These are phyloP conservation scores for Aurelia aurita DNA, from an alignment of 30 jellyfish, hydroid and myxozoan genomes.

Conservation along the genomic window DNA sequence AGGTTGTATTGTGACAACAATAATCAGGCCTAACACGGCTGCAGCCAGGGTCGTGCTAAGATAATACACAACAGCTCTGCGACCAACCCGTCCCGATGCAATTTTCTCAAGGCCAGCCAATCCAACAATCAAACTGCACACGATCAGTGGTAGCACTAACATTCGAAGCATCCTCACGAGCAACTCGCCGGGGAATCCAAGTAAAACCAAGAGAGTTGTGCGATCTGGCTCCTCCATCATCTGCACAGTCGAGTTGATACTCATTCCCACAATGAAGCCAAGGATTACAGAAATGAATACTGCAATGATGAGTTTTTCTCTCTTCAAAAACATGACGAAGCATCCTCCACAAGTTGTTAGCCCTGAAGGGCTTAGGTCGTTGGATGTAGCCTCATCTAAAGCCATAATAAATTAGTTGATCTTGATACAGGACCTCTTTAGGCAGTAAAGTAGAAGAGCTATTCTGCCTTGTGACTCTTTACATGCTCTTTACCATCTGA, in stretches of 20 bases:
- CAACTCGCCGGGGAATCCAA: slow-evolving; percentile 92
- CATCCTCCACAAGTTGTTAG: slow-evolving; percentile 37
- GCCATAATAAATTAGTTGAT: neutral
- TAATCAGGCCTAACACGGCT: slow-evolving; percentile 73
- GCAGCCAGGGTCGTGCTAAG: slow-evolving; percentile 75
- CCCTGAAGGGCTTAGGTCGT: neutral
- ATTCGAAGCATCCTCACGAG: slow-evolving; percentile 81
- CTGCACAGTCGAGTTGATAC: slow-evolving; percentile 75
- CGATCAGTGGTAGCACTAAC: slow-evolving; percentile 86
- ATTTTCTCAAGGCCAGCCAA: slow-evolving; percentile 93
- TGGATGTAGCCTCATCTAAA: neutral
- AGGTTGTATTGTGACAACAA: slow-evolving; percentile 74
- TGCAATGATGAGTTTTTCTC: slow-evolving; percentile 71
- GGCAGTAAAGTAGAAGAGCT: too few species aligned
- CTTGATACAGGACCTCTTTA: too few species aligned
- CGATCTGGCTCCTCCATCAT: slow-evolving; percentile 76
- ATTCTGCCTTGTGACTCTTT: too few species aligned
- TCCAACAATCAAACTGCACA: slow-evolving; percentile 92
- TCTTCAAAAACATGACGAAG: slow-evolving; percentile 35
- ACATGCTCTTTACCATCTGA: too few species aligned
- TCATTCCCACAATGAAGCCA: slow-evolving; percentile 80
- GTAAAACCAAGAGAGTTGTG: slow-evolving; percentile 64
- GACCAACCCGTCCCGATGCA: slow-evolving; percentile 92
- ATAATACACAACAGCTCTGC: slow-evolving; percentile 77
- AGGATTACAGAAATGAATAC: slow-evolving; percentile 71